phyloP scores from a whole-genome alignment of 1,140 invertebrate species.

The Archegozetes longisetosus region DNA sequence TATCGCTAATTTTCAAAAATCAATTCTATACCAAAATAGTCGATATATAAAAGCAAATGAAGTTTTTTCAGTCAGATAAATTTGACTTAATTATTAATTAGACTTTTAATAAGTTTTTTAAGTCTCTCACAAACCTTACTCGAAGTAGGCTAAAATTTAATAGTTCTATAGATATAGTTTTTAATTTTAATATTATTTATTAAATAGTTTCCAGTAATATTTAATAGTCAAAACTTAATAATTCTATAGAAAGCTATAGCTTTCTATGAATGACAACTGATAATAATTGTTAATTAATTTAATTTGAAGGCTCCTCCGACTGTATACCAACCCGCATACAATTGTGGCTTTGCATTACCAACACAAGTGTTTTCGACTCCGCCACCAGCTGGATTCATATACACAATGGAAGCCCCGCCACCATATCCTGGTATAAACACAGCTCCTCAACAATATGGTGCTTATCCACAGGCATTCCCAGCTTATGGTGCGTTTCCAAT shows the following conservation, averaged over 20 bases:
- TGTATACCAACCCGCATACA: conserved; percentile 51
- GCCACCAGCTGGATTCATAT: conserved; percentile 58
- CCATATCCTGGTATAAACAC: conserved; percentile 75
- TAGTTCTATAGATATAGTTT: neutral
- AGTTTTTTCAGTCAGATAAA: too few species aligned
- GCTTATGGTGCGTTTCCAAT: neutral
- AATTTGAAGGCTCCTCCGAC: conserved; percentile 52
- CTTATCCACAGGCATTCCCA: neutral
- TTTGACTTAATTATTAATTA: too few species aligned
- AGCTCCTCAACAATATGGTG: neutral
- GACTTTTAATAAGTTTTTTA: too few species aligned
- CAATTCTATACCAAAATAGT: too few species aligned
- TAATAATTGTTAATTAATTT: neutral
- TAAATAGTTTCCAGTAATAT: too few species aligned
- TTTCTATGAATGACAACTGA: too few species aligned
- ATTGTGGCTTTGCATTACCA: conserved; percentile 84
- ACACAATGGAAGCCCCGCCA: conserved; percentile 77
- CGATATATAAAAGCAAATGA: too few species aligned
- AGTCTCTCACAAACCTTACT: too few species aligned
- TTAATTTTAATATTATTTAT: too few species aligned
- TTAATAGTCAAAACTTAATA: too few species aligned
- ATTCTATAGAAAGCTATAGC: too few species aligned
- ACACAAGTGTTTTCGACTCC: conserved; percentile 48
- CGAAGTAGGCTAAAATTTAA: neutral
- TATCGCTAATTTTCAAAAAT: neutral